These are phyloP conservation scores for Vespertilio murinus DNA, from an alignment of 2,797 vertebrate genomes.

Conservation along the genomic window DNA sequence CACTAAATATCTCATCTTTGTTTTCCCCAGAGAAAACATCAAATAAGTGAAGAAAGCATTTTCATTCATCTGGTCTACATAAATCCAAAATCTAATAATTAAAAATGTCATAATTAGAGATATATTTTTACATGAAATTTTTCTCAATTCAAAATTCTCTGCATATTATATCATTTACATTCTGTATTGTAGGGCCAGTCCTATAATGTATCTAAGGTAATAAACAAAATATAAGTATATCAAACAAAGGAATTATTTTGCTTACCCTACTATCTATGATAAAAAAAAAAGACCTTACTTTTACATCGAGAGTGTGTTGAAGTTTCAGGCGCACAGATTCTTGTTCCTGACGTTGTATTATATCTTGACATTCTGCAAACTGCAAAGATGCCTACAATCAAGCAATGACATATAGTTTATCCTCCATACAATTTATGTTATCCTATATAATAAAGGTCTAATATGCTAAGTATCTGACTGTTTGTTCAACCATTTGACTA, in stretches of 20 bases:
- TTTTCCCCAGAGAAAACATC: slow-evolving; percentile 41
- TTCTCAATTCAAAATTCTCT: background rate
- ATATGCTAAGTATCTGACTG: too few relatives aligned
- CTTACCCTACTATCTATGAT: slow-evolving; percentile 4
- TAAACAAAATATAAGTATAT: background rate
- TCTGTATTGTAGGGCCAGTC: background rate
- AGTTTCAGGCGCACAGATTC: slow-evolving; percentile 88
- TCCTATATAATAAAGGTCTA: background rate
- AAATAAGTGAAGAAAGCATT: background rate
- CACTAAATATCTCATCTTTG: background rate
- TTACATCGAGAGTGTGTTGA: slow-evolving; percentile 88
- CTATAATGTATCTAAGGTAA: background rate
- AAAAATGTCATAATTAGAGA: background rate
- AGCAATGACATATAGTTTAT: slow-evolving; percentile 65
- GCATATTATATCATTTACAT: background rate
- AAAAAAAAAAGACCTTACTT: slow-evolving; percentile 80
- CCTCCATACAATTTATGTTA: background rate
- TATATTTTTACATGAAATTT: background rate
- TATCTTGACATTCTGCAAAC: slow-evolving; percentile 90
- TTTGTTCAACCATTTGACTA: too few relatives aligned
- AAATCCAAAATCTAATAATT: slow-evolving; percentile 32
- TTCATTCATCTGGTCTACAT: background rate
- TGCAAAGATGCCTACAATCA: slow-evolving; percentile 87
- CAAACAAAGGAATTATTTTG: background rate
- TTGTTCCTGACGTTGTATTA: slow-evolving; percentile 91